These are phyloP conservation scores for Myrmecophaga tridactyla DNA, from an alignment of 2,113 vertebrate species.

Conservation along the genomic window DNA sequence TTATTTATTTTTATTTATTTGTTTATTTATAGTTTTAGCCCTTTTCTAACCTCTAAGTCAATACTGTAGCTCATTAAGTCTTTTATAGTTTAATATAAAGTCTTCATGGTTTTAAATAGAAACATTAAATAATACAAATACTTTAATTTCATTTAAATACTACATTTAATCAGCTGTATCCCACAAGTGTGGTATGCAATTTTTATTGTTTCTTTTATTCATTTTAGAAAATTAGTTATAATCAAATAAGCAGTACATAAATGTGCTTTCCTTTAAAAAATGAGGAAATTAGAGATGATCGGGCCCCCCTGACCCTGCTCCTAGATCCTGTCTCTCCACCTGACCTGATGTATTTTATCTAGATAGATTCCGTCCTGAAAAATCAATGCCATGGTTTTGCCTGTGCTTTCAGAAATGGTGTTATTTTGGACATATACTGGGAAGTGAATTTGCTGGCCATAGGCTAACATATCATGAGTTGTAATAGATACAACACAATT, in stretches of 20 bases:
- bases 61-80: slow-evolving; percentile 24
- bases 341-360: background rate
- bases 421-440: background rate
- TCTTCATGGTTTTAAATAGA: slow-evolving; percentile 9
- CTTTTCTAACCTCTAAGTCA: background rate
- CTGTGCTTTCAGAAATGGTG: background rate
- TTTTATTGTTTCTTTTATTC: slow-evolving; percentile 35
- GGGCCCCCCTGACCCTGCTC: background rate
- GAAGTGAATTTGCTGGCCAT: background rate
- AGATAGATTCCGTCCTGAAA: background rate
- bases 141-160: slow-evolving; percentile 44
- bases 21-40: too few relatives aligned
- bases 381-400: background rate
- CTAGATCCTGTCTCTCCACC: background rate
- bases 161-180: slow-evolving; percentile 34
- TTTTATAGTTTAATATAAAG: too few relatives aligned
- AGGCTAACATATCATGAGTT: background rate
- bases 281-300: background rate
- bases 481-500: too few relatives aligned
- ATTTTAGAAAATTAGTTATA: background rate
- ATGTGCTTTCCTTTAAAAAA: background rate
- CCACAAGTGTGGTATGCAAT: background rate
- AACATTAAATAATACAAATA: slow-evolving; percentile 5
- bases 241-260: background rate
- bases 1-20: too few relatives aligned